A percentile compares a stretch with the other conserved stretches of the same genome.
phyloP scores from a whole-genome alignment of 2,113 vertebrate genomes.

The Ictalurus punctatus region DNA sequence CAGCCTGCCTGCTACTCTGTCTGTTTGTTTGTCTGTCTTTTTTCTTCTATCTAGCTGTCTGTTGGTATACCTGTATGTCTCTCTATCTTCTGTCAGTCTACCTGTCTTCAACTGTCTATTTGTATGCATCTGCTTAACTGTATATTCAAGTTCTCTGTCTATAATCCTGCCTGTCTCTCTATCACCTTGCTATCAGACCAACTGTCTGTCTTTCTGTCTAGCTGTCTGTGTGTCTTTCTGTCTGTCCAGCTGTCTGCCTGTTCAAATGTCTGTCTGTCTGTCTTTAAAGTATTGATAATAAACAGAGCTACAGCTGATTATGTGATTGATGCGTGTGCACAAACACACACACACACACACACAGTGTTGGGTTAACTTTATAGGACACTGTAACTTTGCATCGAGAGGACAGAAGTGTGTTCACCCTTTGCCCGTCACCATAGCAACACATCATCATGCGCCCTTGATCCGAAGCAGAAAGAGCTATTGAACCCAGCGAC shows the following conservation, averaged over 20 bases:
- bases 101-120: not conserved
- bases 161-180: not conserved
- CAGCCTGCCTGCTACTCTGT: not conserved
- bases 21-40: not conserved
- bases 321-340: not conserved
- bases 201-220: not conserved
- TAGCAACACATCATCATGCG: constrained; percentile 45
- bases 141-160: not conserved
- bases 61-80: not conserved
- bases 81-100: not conserved
- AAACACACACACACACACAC: constrained; percentile 23
- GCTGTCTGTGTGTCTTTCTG: not conserved
- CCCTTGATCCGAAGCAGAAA: constrained; percentile 51
- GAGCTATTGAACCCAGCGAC: constrained; percentile 35
- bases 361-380: not conserved
- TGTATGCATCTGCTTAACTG: not conserved
- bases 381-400: constrained; percentile 12
- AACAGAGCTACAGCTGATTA: not conserved
- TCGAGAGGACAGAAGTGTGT: constrained; percentile 24
- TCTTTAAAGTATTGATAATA: not conserved
- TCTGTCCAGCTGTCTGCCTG: not conserved
- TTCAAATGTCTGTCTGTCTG: not conserved
- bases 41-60: not conserved
- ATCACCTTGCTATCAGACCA: not conserved
- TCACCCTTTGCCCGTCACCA: constrained; percentile 38